A percentile compares a stretch with the other conserved stretches of the same genome.
Evolutionary conservation across 2,888 invertebrate genomes (phyloP).

Genomic region (Fragum fragum): DNA sequence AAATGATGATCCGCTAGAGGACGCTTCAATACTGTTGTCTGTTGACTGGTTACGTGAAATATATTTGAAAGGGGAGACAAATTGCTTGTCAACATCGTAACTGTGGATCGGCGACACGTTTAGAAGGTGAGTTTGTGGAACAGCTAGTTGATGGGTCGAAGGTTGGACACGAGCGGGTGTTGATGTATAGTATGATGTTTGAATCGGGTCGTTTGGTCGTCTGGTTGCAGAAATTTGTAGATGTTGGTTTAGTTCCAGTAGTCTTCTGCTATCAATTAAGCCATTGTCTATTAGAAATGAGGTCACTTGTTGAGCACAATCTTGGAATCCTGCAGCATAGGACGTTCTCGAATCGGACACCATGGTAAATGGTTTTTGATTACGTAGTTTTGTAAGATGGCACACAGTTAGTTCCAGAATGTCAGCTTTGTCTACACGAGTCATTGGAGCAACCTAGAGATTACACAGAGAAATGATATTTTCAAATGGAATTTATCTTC

Average conservation of each 20-base stretch:
- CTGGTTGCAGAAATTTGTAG: not conserved
- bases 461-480: too few species aligned
- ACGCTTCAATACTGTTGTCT: not conserved
- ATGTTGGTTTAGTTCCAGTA: not conserved
- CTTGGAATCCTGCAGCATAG: slow-evolving; percentile 3
- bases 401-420: slow-evolving; percentile 8
- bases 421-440: slow-evolving; percentile 14
- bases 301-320: slow-evolving; percentile 2
- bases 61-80: not conserved
- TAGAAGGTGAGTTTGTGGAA: not conserved
- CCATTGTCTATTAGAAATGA: not conserved
- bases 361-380: not conserved
- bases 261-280: not conserved
- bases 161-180: not conserved
- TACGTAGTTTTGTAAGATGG: slow-evolving; percentile 4
- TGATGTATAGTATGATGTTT: not conserved
- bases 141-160: not conserved
- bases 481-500: too few species aligned
- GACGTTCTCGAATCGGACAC: not conserved
- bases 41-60: not conserved
- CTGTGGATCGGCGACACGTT: not conserved
- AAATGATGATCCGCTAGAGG: too few species aligned
- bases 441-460: slow-evolving; percentile 8
- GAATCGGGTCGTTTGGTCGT: not conserved
- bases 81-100: not conserved